Evolutionary conservation across 2,888 invertebrate genomes (phyloP).

Genomic region (Acronicta psi): DNA sequence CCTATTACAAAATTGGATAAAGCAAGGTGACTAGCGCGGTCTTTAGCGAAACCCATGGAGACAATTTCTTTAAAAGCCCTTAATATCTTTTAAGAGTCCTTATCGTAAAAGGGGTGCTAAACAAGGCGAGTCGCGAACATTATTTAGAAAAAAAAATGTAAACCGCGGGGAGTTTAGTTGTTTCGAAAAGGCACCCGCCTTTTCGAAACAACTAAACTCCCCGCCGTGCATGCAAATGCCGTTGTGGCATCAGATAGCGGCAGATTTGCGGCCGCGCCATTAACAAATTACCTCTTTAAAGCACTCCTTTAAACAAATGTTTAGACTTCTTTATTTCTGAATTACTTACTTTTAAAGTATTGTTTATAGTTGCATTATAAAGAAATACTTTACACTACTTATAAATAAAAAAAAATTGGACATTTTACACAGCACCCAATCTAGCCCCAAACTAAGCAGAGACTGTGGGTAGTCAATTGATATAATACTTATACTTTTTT

Average conservation of each 20-base stretch:
- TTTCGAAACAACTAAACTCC: slow-evolving; percentile 85
- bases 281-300: slow-evolving; percentile 85
- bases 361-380: neutral
- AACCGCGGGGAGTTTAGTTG: slow-evolving; percentile 80
- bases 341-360: slow-evolving; percentile 28
- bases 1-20: slow-evolving; percentile 44
- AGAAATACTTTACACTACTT: too few species aligned
- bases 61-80: slow-evolving; percentile 85
- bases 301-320: slow-evolving; percentile 63
- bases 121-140: slow-evolving; percentile 80
- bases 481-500: too few species aligned
- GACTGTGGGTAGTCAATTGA: too few species aligned
- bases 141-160: slow-evolving; percentile 81
- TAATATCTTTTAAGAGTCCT: slow-evolving; percentile 84
- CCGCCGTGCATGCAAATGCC: slow-evolving; percentile 74
- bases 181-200: slow-evolving; percentile 85
- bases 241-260: slow-evolving; percentile 82
- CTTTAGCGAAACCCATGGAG: slow-evolving; percentile 64
- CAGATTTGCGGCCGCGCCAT: slow-evolving; percentile 84
- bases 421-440: too few species aligned
- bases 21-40: slow-evolving; percentile 38
- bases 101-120: slow-evolving; percentile 84
- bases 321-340: slow-evolving; percentile 60
- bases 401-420: too few species aligned
- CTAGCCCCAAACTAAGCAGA: too few species aligned